Conservation (phyloP, 1,140 invertebrate species). For the Solenopsis fugax region DNA sequence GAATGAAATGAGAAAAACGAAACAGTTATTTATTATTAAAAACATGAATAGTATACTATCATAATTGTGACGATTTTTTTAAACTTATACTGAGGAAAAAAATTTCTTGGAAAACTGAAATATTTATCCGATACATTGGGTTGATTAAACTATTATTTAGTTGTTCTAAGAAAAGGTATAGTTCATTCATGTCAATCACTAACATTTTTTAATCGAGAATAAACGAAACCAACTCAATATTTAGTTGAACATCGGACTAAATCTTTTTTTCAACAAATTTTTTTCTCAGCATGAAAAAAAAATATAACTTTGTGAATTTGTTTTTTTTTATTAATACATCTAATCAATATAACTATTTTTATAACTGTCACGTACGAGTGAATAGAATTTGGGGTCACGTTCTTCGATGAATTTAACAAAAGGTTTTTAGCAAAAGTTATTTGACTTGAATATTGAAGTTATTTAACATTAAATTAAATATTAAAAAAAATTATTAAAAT, state of each 20-base stretch:
- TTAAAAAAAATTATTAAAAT: not conserved
- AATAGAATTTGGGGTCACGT: not conserved
- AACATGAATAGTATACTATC: not conserved
- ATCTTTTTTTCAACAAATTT: too few relatives aligned
- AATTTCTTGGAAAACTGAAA: too few relatives aligned
- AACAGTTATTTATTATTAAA: not conserved
- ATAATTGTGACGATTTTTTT: not conserved
- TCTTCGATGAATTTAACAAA: not conserved
- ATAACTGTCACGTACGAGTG: not conserved
- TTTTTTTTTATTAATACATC: not conserved
- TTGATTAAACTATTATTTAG: too few relatives aligned
- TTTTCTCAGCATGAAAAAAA: too few relatives aligned
- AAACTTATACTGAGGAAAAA: too few relatives aligned
- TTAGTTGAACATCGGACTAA: too few relatives aligned
- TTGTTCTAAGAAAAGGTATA: too few relatives aligned
- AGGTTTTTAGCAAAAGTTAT: not conserved
- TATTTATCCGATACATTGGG: too few relatives aligned
- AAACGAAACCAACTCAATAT: too few relatives aligned
- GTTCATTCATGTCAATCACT: too few relatives aligned
- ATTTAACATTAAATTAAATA: not conserved
- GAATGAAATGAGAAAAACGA: not conserved
- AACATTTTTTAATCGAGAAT: too few relatives aligned
- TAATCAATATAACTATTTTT: conserved; percentile 19
- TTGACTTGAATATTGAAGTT: too few relatives aligned
- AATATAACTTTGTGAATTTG: not conserved